Percentiles rank a stretch among this genome's conserved stretches.
These are phyloP conservation scores for Hipposideros larvatus DNA, from an alignment of 2,797 vertebrate genomes.

Conservation along the genomic window DNA sequence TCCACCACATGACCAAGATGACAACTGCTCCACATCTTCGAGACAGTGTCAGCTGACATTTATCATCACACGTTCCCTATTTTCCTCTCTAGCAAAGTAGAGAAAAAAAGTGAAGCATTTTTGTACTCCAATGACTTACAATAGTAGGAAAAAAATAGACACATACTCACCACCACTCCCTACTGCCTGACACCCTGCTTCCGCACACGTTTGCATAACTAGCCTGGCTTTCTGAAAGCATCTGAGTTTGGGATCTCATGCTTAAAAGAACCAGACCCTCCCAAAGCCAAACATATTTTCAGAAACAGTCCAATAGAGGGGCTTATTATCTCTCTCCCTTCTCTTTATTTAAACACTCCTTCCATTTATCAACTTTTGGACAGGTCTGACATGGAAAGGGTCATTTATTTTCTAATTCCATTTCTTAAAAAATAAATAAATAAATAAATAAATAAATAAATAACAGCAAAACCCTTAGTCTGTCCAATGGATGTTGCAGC, in stretches of 20 bases:
- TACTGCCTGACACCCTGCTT: background rate
- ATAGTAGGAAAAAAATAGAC: background rate
- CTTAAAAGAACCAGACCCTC: conserved; percentile 2
- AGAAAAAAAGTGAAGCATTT: background rate
- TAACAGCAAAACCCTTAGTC: background rate
- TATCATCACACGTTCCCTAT: background rate
- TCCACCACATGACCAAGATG: background rate
- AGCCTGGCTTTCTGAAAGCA: background rate
- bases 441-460: background rate
- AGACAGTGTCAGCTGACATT: background rate
- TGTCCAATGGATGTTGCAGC: conserved; percentile 59
- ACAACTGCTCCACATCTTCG: background rate
- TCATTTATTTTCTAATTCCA: conserved; percentile 39
- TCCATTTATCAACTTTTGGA: background rate
- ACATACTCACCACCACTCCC: background rate
- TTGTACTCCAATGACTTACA: background rate
- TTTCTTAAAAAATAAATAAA: conserved; percentile 8
- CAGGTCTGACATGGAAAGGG: background rate
- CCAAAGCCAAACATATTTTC: conserved; percentile 31
- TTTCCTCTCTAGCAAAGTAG: background rate
- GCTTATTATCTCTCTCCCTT: background rate
- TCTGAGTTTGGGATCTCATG: background rate
- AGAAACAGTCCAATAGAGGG: background rate
- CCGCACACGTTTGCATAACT: background rate
- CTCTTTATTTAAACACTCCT: background rate